Evolutionary conservation across 2,888 invertebrate species (phyloP), one percentile per base, ranked within the genome.

Genomic region (Exephanes ischioxanthus): DNA sequence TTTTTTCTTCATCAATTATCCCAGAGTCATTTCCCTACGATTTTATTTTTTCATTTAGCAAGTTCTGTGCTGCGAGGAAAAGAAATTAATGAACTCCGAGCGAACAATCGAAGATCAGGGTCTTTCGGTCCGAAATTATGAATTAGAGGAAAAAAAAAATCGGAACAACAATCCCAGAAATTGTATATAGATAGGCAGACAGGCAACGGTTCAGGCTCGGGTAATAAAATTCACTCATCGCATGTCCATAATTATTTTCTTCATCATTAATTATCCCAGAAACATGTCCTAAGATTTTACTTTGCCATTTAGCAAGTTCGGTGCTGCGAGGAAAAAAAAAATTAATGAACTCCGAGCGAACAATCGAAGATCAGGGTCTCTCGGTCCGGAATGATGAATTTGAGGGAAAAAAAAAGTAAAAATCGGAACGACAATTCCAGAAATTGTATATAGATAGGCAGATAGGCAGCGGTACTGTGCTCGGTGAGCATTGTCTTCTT

Each of bases 341-440:
- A 55, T 45, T 14, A 26, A 71, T 63, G 51, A 66, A 51, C 11
- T 63, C 70, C 53, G 71, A 9, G 48, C 9, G 70, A 41, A 71
- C 33, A 71, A 61, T 78, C 37, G 83, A 55, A 33, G 37, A 83
- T 66, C 53, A 41, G 78, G 68, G 61, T 16, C 30, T 16, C 37
- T 75, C 30, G 14, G 22, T 76, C 22, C 41, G 30, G 76, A 67
- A 22, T 37, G 14, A 71, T 48, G 71, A 77, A 58, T 76, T 33
- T 48, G 48, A 61, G 55, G 30, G n/a, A 72, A 48, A 48, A 26
- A 79, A 37, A 78, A 58, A 58, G 63, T 37, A 63, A 76, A 71
- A 73, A 80, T 22, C 51, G 78, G 68, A 73, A 75, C 41, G 70
- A 81, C 48, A 71, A 79, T 55, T 37, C 55, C 63, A 75, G 26